Evolutionary conservation across 2,797 vertebrate genomes (phyloP).

Genomic region (Pantherophis vulpinus): DNA sequence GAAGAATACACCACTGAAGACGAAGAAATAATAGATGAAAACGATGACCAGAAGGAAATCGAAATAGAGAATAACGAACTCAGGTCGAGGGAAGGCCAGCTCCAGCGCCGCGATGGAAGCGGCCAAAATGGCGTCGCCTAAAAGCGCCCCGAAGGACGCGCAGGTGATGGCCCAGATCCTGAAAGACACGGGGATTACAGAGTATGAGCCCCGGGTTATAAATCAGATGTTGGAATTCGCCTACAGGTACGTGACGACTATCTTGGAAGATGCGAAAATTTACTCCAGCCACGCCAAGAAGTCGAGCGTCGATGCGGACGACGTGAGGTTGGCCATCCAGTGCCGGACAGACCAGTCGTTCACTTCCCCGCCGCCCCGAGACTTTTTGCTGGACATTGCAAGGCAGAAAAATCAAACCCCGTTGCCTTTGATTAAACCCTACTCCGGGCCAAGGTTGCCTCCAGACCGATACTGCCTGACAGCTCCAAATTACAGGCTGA

Average conservation of each 20-base stretch:
- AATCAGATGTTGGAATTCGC: no score
- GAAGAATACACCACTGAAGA: no score
- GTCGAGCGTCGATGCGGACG: slow-evolving; percentile 88
- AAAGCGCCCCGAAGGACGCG: no score
- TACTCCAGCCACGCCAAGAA: slow-evolving; percentile 96
- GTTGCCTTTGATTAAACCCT: slow-evolving; percentile 90
- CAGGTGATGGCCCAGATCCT: no score
- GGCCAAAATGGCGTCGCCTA: no score
- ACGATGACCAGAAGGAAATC: no score
- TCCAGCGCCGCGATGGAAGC: no score
- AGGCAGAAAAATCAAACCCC: slow-evolving; percentile 92
- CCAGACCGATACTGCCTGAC: slow-evolving; percentile 94
- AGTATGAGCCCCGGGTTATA: no score
- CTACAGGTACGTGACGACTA: slow-evolving; percentile 95
- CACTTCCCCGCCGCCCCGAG: slow-evolving; percentile 89
- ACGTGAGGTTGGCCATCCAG: slow-evolving; percentile 93
- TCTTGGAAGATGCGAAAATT: slow-evolving; percentile 94
- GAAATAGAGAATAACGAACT: no score
- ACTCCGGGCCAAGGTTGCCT: slow-evolving; percentile 88
- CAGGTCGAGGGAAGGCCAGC: no score
- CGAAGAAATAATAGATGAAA: no score
- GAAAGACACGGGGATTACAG: no score
- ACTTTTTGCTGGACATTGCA: slow-evolving; percentile 90
- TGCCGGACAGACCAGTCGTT: slow-evolving; percentile 93
- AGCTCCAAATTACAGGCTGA: slow-evolving; percentile 91